Percentiles rank a stretch among this genome's conserved stretches.
Evolutionary conservation across 2,113 vertebrate genomes (phyloP).

Genomic region (Sialia sialis): DNA sequence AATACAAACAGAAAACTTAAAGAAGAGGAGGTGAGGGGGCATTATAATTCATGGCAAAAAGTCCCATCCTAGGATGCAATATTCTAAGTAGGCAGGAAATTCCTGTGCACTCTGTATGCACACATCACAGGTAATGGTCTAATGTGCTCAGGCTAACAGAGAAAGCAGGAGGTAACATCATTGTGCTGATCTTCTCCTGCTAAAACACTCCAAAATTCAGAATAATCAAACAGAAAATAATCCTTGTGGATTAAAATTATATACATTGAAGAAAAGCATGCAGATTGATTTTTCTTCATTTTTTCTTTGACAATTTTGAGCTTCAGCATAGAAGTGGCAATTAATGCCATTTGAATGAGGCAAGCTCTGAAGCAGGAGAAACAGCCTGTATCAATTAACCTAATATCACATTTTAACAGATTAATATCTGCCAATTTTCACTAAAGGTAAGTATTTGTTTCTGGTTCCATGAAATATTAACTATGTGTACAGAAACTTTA

Average conservation of each 20-base stretch:
- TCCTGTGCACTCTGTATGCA: background rate
- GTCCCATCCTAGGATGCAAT: accelerated
- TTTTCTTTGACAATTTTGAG: background rate
- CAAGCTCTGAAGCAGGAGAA: background rate
- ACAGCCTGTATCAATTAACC: background rate
- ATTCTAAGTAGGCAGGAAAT: background rate
- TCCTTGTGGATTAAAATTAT: background rate
- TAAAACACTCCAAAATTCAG: background rate
- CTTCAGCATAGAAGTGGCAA: background rate
- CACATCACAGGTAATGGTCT: background rate
- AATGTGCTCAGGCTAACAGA: background rate
- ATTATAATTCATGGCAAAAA: background rate
- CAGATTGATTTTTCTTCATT: background rate
- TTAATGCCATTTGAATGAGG: background rate
- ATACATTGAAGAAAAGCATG: background rate
- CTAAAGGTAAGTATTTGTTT: background rate
- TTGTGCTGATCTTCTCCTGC: background rate
- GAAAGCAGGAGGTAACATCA: background rate
- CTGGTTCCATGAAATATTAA: background rate
- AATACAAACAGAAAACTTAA: background rate
- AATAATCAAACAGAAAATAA: background rate
- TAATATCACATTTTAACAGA: background rate
- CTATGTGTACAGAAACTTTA: background rate
- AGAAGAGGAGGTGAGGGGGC: accelerated
- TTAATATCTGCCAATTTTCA: background rate